phyloP scores from a whole-genome alignment of 2,888 invertebrate genomes.

The Rhingia rostrata region DNA sequence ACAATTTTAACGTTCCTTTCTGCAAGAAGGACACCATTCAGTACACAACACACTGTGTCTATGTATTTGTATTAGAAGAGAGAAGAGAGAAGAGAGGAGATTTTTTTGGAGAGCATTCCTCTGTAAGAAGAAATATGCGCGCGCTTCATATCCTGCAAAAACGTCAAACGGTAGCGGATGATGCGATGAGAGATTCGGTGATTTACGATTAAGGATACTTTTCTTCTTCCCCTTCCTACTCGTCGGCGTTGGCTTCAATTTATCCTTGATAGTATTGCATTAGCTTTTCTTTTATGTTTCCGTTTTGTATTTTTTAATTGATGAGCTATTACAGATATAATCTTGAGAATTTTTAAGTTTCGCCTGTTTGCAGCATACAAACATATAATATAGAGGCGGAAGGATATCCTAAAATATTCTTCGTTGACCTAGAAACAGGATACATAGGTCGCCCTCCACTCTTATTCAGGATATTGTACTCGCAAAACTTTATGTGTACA shows the following conservation, averaged over 20 bases:
- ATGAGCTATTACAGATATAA: conserved; percentile 37
- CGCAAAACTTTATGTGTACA: conserved; percentile 64
- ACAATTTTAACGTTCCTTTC: conserved; percentile 3
- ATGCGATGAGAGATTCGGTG: conserved; percentile 62
- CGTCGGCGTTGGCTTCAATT: conserved; percentile 31
- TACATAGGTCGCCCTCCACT: conserved; percentile 59
- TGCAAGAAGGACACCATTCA: not conserved
- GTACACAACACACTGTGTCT: not conserved
- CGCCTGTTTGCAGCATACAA: not conserved
- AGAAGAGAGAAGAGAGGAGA: conserved; percentile 30
- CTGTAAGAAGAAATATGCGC: conserved; percentile 40
- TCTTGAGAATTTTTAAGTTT: conserved; percentile 30
- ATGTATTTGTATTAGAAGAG: not conserved
- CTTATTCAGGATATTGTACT: conserved; percentile 70
- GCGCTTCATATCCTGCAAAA: conserved; percentile 42
- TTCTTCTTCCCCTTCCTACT: conserved; percentile 6
- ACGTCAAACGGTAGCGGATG: conserved; percentile 7
- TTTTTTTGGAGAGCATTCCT: conserved; percentile 34
- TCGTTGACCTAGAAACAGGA: conserved; percentile 71
- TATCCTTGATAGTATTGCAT: conserved; percentile 57
- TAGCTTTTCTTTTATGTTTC: conserved; percentile 24
- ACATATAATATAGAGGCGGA: not conserved
- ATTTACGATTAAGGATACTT: conserved; percentile 69
- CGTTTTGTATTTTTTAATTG: conserved; percentile 15
- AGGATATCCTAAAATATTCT: conserved; percentile 65